These are phyloP conservation scores for Aleiodes testaceus DNA, from an alignment of 2,888 invertebrate species.

Conservation along the genomic window DNA sequence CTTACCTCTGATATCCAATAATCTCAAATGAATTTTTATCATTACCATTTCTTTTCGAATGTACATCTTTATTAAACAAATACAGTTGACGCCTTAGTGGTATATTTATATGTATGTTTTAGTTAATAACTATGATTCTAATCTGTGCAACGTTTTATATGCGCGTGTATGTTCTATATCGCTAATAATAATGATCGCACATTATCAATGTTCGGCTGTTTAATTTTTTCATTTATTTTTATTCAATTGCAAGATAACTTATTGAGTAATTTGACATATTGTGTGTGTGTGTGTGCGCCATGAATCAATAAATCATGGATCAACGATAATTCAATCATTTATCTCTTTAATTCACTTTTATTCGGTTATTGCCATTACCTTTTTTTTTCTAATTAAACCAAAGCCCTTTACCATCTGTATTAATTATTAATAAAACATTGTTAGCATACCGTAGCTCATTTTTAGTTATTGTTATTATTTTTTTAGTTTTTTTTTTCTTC, in stretches of 20 bases:
- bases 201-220: conserved; percentile 14
- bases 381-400: conserved; percentile 25
- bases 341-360: conserved; percentile 54
- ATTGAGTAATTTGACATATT: conserved; percentile 69
- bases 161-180: conserved; percentile 64
- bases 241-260: conserved; percentile 38
- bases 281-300: conserved; percentile 70
- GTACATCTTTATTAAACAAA: conserved; percentile 74
- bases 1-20: neutral
- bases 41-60: conserved; percentile 67
- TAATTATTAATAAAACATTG: conserved; percentile 28
- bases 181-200: conserved; percentile 48
- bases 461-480: neutral
- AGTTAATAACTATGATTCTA: conserved; percentile 68
- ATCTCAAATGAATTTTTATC: no score
- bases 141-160: conserved; percentile 71
- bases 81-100: conserved; percentile 73
- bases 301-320: conserved; percentile 66
- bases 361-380: conserved; percentile 2
- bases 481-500: neutral
- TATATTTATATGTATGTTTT: conserved; percentile 68
- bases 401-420: conserved; percentile 31
- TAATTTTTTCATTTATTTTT: conserved; percentile 28
- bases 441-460: conserved; percentile 28
- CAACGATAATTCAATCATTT: conserved; percentile 35